phyloP scores from a whole-genome alignment of 2,797 vertebrate species.

The Echiichthys vipera region DNA sequence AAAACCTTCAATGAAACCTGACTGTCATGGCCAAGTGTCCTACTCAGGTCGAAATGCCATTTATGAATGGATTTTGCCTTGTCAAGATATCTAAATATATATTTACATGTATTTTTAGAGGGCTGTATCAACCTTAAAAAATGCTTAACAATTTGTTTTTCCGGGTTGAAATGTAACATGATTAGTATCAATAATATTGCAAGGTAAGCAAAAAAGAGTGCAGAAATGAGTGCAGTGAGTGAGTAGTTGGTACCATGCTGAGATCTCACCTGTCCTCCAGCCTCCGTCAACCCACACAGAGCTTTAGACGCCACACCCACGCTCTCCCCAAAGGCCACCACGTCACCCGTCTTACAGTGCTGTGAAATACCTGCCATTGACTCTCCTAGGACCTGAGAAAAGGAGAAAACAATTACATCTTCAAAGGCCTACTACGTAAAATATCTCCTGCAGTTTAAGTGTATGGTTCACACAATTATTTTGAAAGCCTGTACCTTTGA shows the following conservation, averaged over 20 bases:
- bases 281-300: constrained; percentile 96
- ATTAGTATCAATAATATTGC: not conserved
- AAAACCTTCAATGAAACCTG: constrained; percentile 40
- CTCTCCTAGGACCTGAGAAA: constrained; percentile 93
- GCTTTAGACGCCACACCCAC: constrained; percentile 97
- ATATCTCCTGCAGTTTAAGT: constrained; percentile 32
- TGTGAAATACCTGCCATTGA: constrained; percentile 99
- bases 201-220: not conserved
- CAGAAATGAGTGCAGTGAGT: constrained; percentile 3
- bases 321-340: constrained; percentile 94
- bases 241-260: constrained; percentile 4
- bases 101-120: constrained; percentile 6
- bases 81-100: constrained; percentile 17
- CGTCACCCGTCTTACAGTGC: constrained; percentile 95
- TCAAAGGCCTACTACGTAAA: constrained; percentile 20
- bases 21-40: not conserved
- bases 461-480: constrained; percentile 9
- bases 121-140: not conserved
- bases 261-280: constrained; percentile 93
- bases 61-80: constrained; percentile 3
- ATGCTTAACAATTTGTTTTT: not conserved
- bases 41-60: not conserved
- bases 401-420: constrained; percentile 22
- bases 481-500: constrained; percentile 89
- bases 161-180: not conserved